Evolutionary conservation across 2,888 invertebrate species (phyloP).

Genomic region (Julus scanicus): DNA sequence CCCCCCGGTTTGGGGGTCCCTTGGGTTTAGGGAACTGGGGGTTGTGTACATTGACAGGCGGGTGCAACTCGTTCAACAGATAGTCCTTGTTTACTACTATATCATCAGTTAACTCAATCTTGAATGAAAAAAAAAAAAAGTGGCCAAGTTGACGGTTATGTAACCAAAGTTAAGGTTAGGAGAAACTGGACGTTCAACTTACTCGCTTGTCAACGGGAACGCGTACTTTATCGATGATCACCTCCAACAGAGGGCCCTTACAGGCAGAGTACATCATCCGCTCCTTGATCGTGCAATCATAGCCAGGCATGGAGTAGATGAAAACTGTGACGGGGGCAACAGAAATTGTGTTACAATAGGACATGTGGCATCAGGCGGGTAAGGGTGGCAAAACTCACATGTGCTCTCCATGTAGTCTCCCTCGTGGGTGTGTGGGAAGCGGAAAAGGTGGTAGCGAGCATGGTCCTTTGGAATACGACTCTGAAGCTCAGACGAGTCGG

Average conservation of each 20-base stretch:
- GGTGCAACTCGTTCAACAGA: conserved; percentile 93
- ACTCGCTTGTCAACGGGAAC: conserved; percentile 89
- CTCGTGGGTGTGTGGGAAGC: conserved; percentile 92
- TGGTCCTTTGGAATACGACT: conserved; percentile 84
- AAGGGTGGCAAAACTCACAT: conserved; percentile 71
- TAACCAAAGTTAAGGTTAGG: too few relatives aligned
- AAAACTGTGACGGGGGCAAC: conserved; percentile 76
- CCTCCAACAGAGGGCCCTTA: conserved; percentile 89
- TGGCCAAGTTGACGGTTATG: too few relatives aligned
- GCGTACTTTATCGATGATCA: conserved; percentile 79
- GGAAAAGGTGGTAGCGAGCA: conserved; percentile 91
- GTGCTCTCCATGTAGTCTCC: conserved; percentile 87
- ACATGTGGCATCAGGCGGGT: not conserved
- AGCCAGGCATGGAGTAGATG: conserved; percentile 99
- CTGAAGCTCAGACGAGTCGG: conserved; percentile 77
- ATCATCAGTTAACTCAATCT: conserved; percentile 93
- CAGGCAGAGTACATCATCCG: conserved; percentile 99
- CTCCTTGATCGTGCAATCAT: conserved; percentile 94
- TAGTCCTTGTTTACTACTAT: conserved; percentile 90
- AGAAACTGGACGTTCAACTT: conserved; percentile 62
- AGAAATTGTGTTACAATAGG: conserved; percentile 52
- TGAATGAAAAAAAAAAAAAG: conserved; percentile 60
- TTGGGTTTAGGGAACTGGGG: conserved; percentile 97
- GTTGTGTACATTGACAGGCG: conserved; percentile 85
- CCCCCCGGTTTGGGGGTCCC: conserved; percentile 93